These are phyloP conservation scores for Carpatolechia fugitivella DNA, from an alignment of 2,888 invertebrate genomes.

Conservation along the genomic window DNA sequence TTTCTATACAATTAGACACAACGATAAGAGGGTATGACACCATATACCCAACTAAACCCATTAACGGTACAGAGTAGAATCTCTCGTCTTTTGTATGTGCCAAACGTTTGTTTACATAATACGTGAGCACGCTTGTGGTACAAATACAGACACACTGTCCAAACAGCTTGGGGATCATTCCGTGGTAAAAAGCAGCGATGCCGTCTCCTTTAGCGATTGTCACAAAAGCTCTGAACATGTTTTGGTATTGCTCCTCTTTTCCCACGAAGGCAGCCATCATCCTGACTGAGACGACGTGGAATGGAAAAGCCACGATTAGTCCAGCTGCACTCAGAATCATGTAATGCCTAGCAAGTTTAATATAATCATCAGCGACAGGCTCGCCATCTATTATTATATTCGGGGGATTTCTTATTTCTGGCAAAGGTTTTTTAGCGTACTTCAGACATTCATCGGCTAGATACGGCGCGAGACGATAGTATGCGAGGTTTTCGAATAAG, in stretches of 20 bases:
- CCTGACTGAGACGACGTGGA: constrained; percentile 89
- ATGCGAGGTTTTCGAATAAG: constrained; percentile 82
- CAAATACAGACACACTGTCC: constrained; percentile 86
- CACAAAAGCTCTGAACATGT: constrained; percentile 82
- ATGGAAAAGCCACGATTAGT: constrained; percentile 88
- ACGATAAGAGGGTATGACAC: constrained; percentile 91
- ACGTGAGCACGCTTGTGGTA: constrained; percentile 83
- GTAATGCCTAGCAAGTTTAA: constrained; percentile 67
- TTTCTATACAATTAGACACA: constrained; percentile 88
- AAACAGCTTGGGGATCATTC: constrained; percentile 87
- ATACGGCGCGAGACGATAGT: constrained; percentile 77
- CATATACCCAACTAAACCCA: constrained; percentile 83
- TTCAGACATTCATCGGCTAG: constrained; percentile 52
- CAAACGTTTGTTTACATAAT: constrained; percentile 83
- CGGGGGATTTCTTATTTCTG: constrained; percentile 35
- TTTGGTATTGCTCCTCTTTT: constrained; percentile 86
- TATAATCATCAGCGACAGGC: constrained; percentile 38
- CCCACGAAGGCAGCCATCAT: constrained; percentile 94
- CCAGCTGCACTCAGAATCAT: constrained; percentile 82
- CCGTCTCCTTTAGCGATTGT: constrained; percentile 90
- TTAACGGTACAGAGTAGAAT: constrained; percentile 53
- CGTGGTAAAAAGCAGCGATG: constrained; percentile 86
- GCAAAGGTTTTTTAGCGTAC: constrained; percentile 40
- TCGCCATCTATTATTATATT: constrained; percentile 34
- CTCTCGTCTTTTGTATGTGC: constrained; percentile 80